Evolutionary conservation across 92 coral and sea anemone species (phyloP), one percentile per base, ranked within the genome.

Genomic region (Hydrozoanthus gracilis): DNA sequence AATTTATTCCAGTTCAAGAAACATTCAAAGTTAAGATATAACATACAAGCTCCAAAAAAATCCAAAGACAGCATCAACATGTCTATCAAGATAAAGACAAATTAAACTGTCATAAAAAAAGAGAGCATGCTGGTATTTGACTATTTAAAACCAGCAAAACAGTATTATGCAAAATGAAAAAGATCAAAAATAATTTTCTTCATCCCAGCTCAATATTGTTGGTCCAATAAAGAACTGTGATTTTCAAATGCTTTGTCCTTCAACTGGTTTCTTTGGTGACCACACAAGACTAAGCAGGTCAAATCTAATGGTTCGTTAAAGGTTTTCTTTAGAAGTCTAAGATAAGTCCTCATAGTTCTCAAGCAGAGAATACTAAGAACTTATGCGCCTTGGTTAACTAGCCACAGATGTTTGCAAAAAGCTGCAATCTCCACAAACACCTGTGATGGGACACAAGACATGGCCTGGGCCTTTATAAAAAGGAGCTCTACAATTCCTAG

Each of bases 231-330:
- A 39, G 48, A 68, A 48, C 73, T 68, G 49, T 39, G 73, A 48
- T 35, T 27, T 8, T 4, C 4, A 9, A 35, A 68, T 35, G 15
- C 73, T 68, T 68, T 68, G 73, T 68, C 73, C 12, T 35, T 3
- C 12, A 68, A 68, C 73, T 68, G 73, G 73, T 68, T 3, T 6
- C 73, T 68, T 68, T 6, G 73, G 73, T 68, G 13, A 68, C 73
- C 3, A 5, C 8, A 6, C 10, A 20, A 68, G 7, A 35, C 7
- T 35, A 18, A 20, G 5, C 39, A 68, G 73, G 39, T 35, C 27
- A 35, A 27, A 9, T n/a, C 9, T 8, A 8, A 17, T 10, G 39
- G 39, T 27, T 27, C 39, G 0, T 27, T 27, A 27, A 27, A 27
- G 39, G 39, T 27, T 27, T 27, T 27, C 39, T 27, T 27, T 27